A percentile compares a stretch with the other conserved stretches of the same genome.
Evolutionary conservation across 1,140 invertebrate genomes (phyloP).

Genomic region (Homarus americanus): DNA sequence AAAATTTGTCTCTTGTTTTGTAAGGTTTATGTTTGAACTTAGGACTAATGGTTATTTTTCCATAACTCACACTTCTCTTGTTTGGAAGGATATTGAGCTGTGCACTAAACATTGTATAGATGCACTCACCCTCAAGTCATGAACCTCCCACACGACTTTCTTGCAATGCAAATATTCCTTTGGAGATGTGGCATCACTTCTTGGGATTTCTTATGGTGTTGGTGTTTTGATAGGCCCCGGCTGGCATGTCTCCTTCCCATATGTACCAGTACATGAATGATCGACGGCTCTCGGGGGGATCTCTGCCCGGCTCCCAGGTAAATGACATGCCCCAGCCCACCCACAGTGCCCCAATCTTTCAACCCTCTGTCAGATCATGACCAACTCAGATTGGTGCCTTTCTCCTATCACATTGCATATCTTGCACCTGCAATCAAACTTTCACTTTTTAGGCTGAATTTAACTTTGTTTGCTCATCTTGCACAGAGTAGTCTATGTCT

Average conservation of each 20-base stretch:
- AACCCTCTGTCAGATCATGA: constrained; percentile 27
- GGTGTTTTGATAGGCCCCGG: constrained; percentile 85
- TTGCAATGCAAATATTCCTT: constrained; percentile 39
- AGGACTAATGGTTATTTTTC: neutral
- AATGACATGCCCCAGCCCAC: constrained; percentile 49
- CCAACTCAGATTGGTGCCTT: constrained; percentile 28
- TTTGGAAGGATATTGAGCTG: constrained; percentile 35
- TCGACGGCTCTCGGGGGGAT: constrained; percentile 82
- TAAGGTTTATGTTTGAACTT: neutral
- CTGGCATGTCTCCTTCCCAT: constrained; percentile 92
- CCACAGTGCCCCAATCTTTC: constrained; percentile 36
- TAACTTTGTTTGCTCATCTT: constrained; percentile 31
- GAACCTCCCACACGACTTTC: constrained; percentile 7
- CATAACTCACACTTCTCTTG: neutral
- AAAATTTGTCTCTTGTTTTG: neutral
- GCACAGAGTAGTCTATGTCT: constrained; percentile 18
- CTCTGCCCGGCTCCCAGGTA: constrained; percentile 89
- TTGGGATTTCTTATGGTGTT: constrained; percentile 60
- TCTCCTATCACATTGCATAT: constrained; percentile 44
- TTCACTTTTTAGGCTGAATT: constrained; percentile 34
- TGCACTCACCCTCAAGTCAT: constrained; percentile 9
- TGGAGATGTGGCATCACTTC: constrained; percentile 44
- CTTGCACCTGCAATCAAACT: constrained; percentile 45
- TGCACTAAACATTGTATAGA: constrained; percentile 8
- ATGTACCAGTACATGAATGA: constrained; percentile 86